A percentile compares a stretch with the other conserved stretches of the same genome.
Conservation (phyloP, 1,140 invertebrate genomes). For the Proctacanthus coquilletti region DNA sequence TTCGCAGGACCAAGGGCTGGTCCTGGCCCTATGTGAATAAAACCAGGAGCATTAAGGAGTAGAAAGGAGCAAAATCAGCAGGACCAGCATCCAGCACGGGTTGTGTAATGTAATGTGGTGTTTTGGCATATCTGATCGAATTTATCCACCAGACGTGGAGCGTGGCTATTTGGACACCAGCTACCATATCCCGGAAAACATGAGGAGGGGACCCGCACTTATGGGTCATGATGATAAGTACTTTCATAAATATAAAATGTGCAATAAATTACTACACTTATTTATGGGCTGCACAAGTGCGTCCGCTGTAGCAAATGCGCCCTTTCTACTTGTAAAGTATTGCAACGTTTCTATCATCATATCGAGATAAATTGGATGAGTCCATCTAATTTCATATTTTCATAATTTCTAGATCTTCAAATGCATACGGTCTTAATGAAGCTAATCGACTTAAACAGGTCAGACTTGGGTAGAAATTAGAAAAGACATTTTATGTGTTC, state of each 20-base stretch:
- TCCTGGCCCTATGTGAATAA: not conserved
- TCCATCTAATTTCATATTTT: too few species aligned
- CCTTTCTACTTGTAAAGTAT: too few species aligned
- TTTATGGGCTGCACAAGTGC: too few species aligned
- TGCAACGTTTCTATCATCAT: too few species aligned
- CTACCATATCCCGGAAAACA: not conserved
- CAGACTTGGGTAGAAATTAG: too few species aligned
- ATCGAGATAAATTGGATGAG: too few species aligned
- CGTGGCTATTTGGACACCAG: not conserved
- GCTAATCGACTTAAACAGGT: too few species aligned
- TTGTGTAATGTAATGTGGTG: not conserved
- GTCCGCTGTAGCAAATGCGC: too few species aligned
- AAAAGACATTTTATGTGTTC: too few species aligned
- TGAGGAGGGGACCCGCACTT: not conserved
- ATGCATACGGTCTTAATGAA: too few species aligned
- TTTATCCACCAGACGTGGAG: not conserved
- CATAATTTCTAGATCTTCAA: too few species aligned
- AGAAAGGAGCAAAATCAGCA: not conserved
- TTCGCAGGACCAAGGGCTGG: not conserved
- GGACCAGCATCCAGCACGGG: not conserved
- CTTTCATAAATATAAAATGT: not conserved
- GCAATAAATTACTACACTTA: not conserved
- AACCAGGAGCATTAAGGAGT: not conserved
- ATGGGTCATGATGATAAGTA: conserved; percentile 1
- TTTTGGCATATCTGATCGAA: not conserved